Evolutionary conservation across 2,888 invertebrate genomes (phyloP).

Genomic region (Nomada fabriciana): DNA sequence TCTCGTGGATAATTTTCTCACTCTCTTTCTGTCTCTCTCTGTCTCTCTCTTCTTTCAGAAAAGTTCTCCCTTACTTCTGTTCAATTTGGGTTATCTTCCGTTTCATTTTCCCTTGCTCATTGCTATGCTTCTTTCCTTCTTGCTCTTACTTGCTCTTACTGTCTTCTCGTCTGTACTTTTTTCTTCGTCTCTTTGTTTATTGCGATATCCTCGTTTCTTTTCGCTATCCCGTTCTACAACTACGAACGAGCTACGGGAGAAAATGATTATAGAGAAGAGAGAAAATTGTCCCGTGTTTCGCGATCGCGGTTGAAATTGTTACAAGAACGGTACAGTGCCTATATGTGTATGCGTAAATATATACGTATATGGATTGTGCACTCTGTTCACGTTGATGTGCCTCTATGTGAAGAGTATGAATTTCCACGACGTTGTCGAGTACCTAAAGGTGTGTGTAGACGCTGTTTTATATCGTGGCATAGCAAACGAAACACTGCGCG

Average conservation of each 20-base stretch:
- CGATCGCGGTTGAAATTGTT: neutral
- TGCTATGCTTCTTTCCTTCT: slow-evolving; percentile 1
- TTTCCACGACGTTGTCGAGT: neutral
- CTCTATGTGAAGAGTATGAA: neutral
- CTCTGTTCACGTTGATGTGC: slow-evolving; percentile 22
- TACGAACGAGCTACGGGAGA: neutral
- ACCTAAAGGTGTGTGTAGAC: neutral
- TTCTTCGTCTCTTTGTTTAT: neutral
- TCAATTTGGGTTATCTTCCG: neutral
- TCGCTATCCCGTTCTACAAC: too few species aligned
- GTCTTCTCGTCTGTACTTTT: neutral
- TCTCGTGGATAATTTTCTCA: slow-evolving; percentile 2
- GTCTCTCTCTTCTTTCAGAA: neutral
- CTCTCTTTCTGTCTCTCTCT: neutral
- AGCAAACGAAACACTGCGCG: neutral
- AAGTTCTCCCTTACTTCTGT: neutral
- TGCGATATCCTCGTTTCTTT: neutral
- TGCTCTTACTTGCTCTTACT: neutral
- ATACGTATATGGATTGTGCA: slow-evolving; percentile 31
- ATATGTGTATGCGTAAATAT: neutral
- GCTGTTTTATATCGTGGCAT: neutral
- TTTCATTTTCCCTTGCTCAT: neutral
- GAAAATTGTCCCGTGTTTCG: slow-evolving; percentile 14
- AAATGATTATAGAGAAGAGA: neutral
- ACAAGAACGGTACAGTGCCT: neutral